Evolutionary conservation across 2,113 vertebrate species (phyloP).

Genomic region (Glareola pratincola): DNA sequence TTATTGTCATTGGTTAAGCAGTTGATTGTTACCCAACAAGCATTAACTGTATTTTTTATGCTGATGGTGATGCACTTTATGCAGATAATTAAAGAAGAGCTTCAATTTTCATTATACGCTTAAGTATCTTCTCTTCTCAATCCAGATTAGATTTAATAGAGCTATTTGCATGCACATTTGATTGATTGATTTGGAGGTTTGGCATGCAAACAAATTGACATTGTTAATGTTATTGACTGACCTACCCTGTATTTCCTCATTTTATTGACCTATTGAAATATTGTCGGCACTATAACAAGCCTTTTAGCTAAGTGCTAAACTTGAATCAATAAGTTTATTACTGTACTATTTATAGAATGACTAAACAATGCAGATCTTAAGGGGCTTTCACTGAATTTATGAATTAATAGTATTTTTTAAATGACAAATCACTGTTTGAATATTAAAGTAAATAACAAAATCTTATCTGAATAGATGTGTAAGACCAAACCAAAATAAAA

Average conservation of each 20-base stretch:
- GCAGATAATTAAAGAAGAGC: conserved; percentile 70
- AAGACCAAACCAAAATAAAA: background rate
- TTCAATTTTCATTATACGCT: conserved; percentile 68
- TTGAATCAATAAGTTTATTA: conserved; percentile 29
- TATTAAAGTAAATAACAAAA: background rate
- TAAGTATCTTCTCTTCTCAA: conserved; percentile 48
- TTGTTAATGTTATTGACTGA: conserved; percentile 59
- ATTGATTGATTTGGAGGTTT: conserved; percentile 62
- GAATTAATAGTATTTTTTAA: background rate
- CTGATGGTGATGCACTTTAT: conserved; percentile 52
- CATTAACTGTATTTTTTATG: conserved; percentile 48
- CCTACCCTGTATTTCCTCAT: conserved; percentile 28
- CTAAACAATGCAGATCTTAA: background rate
- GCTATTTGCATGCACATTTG: conserved; percentile 59
- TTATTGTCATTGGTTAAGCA: conserved; percentile 35
- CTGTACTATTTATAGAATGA: background rate
- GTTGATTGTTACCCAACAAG: conserved; percentile 37
- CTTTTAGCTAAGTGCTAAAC: conserved; percentile 30
- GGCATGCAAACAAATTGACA: conserved; percentile 59
- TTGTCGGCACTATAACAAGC: background rate
- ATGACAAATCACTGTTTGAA: background rate
- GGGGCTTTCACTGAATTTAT: background rate
- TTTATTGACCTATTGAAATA: conserved; percentile 63
- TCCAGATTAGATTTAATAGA: conserved; percentile 67
- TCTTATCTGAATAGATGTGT: background rate